Percentiles rank a stretch among this genome's conserved stretches.
Conservation (phyloP, 2,113 vertebrate genomes). For the Nothoprocta perdicaria region DNA sequence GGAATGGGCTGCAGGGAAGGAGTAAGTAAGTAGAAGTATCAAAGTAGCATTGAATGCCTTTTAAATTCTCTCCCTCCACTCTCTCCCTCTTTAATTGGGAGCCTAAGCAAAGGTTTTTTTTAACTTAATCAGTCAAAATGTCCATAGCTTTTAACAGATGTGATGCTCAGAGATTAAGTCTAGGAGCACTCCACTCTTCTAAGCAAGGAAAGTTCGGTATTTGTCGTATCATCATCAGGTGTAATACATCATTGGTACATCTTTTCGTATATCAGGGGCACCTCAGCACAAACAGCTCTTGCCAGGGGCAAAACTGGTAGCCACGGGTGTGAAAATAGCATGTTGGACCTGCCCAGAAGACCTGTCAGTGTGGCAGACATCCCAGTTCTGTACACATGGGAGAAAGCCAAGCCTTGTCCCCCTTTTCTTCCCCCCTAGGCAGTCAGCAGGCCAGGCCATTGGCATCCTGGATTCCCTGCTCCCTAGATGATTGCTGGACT, state of each 20-base stretch:
- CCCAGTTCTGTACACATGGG: accelerated
- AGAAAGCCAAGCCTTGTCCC: background rate
- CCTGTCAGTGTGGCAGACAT: background rate
- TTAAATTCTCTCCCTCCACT: background rate
- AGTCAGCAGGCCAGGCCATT: background rate
- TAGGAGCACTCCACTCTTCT: background rate
- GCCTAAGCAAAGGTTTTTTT: background rate
- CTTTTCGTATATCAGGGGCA: background rate
- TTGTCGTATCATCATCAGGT: background rate
- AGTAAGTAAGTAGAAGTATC: background rate
- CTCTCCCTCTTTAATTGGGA: background rate
- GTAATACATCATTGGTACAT: background rate
- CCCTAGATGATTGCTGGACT: background rate
- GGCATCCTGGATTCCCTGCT: background rate
- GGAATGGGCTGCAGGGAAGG: background rate
- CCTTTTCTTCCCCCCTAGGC: background rate
- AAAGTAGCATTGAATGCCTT: background rate
- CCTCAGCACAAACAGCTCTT: background rate
- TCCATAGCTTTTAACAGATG: background rate
- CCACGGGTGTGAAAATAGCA: too few species aligned
- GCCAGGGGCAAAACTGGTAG: background rate
- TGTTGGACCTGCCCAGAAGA: background rate
- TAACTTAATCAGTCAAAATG: background rate
- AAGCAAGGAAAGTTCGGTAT: background rate
- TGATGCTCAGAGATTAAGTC: accelerated